Base-by-base conservation (phyloP, 2,888 invertebrate genomes). In the Eilema depressum region DNA sequence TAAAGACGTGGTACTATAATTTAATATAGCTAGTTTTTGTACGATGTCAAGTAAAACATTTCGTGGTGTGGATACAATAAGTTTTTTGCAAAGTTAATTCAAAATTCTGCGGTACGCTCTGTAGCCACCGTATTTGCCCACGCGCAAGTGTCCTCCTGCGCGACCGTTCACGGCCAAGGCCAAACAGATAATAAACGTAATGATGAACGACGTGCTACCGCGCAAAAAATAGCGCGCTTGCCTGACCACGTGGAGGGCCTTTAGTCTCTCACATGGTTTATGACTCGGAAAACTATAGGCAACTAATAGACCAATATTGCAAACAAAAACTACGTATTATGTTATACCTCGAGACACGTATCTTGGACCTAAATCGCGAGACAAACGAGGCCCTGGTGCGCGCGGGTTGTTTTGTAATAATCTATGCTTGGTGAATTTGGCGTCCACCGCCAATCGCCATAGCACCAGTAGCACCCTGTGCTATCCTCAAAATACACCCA, bases 161-260 rank as follows among this genome's bases (percentile, higher is more conserved):
- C 92, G 93, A 89, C 90, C 93, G 94, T 93, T 94, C 95, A 95
- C 93, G 93, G 95, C 91, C 95, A 95, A 95, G 95, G 95, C 91
- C 95, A 92, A 88, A 86, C 84, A 88, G 88, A 93, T 91, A 93
- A 94, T 94, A 91, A 93, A 92, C 89, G 91, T 90, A 89, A 92
- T 93, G 92, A 93, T 88, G 90, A 90, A 91, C 90, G 91, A 92
- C 88, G 91, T 92, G 92, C 91, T 89, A 85, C 88, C 86, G 87
- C 85, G 87, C 88, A 90, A 91, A 92, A 90, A 75, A 83, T 83
- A 86, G 88, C 86, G 86, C 85, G 89, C 87, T 88, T 75, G 71
- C 88, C 81, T 84, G 81, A 83, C 92, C 93, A 93, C 93, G 93
- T 93, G 93, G 90, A 88, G 89, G 89, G 90, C 86, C 91, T 90